These are phyloP conservation scores for Eupithecia insigniata DNA, from an alignment of 2,888 invertebrate genomes.

Conservation along the genomic window DNA sequence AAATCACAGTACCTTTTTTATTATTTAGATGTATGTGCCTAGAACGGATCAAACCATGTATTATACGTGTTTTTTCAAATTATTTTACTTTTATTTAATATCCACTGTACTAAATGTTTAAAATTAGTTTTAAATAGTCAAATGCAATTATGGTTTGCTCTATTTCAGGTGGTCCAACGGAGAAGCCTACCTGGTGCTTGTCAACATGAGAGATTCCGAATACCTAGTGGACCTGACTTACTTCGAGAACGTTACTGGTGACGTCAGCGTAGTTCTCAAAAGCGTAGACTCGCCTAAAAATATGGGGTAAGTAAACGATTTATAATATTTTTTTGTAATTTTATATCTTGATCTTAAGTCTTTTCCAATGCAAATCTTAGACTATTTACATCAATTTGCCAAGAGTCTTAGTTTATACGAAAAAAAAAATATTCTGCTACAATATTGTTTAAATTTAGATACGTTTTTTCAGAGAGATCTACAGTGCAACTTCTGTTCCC, in stretches of 20 bases:
- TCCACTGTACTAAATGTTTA: too few relatives aligned
- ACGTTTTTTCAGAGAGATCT: conserved; percentile 8
- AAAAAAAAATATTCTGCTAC: too few relatives aligned
- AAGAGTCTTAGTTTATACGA: not conserved
- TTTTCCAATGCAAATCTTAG: not conserved
- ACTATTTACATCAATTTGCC: not conserved
- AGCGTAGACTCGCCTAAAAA: not conserved
- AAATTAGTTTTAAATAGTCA: not conserved
- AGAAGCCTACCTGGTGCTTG: conserved; percentile 58
- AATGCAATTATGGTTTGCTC: not conserved
- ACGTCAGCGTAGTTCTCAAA: conserved; percentile 24
- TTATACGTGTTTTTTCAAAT: too few relatives aligned
- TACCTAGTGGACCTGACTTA: conserved; percentile 70
- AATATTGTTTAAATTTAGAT: too few relatives aligned
- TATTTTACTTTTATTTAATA: too few relatives aligned
- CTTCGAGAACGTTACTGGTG: conserved; percentile 58
- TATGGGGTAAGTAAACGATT: not conserved
- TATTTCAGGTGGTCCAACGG: conserved; percentile 5
- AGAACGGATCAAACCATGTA: too few relatives aligned
- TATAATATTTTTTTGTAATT: not conserved
- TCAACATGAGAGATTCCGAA: conserved; percentile 72
- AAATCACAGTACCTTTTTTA: too few relatives aligned
- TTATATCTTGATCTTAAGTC: not conserved
- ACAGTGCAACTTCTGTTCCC: conserved; percentile 39
- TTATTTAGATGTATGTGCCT: too few relatives aligned